These are phyloP conservation scores for Capreolus pygargus DNA, from an alignment of 2,113 vertebrate species.

Conservation along the genomic window DNA sequence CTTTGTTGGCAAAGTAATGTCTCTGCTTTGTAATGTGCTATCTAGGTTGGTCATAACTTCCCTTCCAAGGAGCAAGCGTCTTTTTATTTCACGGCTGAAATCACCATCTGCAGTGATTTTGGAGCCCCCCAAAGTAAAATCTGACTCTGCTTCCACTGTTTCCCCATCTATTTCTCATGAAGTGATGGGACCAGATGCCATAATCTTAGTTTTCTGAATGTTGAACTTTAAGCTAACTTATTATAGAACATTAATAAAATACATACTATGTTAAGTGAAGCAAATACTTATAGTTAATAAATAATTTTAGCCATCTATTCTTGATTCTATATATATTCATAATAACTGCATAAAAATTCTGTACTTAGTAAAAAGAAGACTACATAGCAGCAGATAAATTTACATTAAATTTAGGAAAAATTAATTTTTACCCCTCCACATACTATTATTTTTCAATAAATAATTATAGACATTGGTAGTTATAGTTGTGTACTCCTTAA, in stretches of 20 bases:
- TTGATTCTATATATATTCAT: not conserved
- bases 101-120: too few species aligned
- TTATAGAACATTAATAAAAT: not conserved
- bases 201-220: too few species aligned
- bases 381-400: not conserved
- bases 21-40: too few species aligned
- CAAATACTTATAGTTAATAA: not conserved
- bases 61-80: too few species aligned
- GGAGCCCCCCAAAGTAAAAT: too few species aligned
- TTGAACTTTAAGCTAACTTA: too few species aligned
- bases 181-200: too few species aligned
- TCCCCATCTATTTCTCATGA: too few species aligned
- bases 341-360: not conserved
- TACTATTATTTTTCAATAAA: not conserved
- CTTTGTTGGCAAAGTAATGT: too few species aligned
- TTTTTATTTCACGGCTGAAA: too few species aligned
- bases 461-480: not conserved
- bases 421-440: not conserved
- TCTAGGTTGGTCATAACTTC: too few species aligned
- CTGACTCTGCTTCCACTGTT: too few species aligned
- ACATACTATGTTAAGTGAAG: not conserved
- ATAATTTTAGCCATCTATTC: not conserved
- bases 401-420: not conserved
- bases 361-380: not conserved
- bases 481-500: not conserved